A percentile compares a stretch with the other conserved stretches of the same genome.
Conservation (phyloP, 1,140 invertebrate genomes). For the Proctacanthus coquilletti region DNA sequence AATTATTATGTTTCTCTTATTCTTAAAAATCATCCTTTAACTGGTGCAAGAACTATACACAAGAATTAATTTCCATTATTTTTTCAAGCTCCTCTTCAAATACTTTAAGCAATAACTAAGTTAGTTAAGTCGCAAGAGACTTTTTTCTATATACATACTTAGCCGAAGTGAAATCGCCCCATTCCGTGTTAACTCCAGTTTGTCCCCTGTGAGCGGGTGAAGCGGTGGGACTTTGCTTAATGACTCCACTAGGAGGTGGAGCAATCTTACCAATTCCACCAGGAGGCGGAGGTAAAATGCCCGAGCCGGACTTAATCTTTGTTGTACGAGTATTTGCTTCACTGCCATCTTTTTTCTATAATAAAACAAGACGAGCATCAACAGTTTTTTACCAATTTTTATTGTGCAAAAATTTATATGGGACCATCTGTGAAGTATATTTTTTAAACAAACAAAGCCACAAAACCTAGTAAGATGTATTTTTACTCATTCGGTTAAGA, state of each 20-base stretch:
- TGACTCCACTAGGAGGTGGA: conserved; percentile 53
- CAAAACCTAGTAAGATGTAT: no score
- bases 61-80: no score
- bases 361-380: not conserved
- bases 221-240: conserved; percentile 40
- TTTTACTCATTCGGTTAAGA: no score
- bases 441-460: no score
- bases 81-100: no score
- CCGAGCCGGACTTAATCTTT: conserved; percentile 33
- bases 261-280: conserved; percentile 46
- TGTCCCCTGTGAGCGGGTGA: conserved; percentile 50
- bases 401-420: not conserved
- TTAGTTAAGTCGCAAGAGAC: conserved; percentile 2
- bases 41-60: conserved; percentile 4
- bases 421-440: no score
- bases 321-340: conserved; percentile 46
- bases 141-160: no score
- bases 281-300: conserved; percentile 24
- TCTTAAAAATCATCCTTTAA: not conserved
- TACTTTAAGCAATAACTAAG: no score
- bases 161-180: conserved; percentile 68
- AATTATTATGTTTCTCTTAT: no score
- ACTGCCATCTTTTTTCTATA: conserved; percentile 75
- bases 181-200: conserved; percentile 38
- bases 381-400: not conserved